Conservation (phyloP, 1,140 invertebrate species). For the Kradibia gibbosae region DNA sequence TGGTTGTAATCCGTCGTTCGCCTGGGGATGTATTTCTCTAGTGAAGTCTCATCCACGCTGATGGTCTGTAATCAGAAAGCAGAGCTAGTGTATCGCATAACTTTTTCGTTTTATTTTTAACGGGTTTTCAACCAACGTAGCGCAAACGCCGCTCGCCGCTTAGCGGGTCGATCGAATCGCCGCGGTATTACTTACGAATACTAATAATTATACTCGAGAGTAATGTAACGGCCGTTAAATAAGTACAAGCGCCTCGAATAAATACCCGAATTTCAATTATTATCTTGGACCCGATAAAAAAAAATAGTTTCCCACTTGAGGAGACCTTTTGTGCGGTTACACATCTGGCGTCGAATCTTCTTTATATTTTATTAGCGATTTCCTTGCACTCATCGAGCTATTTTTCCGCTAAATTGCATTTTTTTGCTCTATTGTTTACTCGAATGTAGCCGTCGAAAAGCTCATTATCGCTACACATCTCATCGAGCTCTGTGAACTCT, state of each 20-base stretch:
- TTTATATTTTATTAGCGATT: background rate
- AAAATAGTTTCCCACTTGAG: no score
- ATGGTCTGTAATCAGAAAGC: slow-evolving; percentile 58
- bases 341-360: no score
- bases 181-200: background rate
- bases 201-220: background rate
- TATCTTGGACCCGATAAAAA: no score
- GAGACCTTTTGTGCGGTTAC: no score
- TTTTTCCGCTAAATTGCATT: no score
- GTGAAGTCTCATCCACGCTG: slow-evolving; percentile 61
- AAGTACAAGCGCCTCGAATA: no score
- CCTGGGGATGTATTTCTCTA: slow-evolving; percentile 70
- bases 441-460: background rate
- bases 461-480: no score
- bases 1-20: slow-evolving; percentile 75
- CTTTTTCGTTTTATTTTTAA: slow-evolving; percentile 12
- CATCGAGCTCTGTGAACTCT: no score
- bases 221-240: background rate
- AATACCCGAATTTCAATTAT: no score
- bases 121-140: background rate
- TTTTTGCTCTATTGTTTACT: no score
- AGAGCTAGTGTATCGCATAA: background rate
- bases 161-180: background rate
- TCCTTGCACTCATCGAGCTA: background rate
- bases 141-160: background rate